Base-by-base conservation (phyloP, 2,113 vertebrate genomes). In the Cygnus buccinator region DNA sequence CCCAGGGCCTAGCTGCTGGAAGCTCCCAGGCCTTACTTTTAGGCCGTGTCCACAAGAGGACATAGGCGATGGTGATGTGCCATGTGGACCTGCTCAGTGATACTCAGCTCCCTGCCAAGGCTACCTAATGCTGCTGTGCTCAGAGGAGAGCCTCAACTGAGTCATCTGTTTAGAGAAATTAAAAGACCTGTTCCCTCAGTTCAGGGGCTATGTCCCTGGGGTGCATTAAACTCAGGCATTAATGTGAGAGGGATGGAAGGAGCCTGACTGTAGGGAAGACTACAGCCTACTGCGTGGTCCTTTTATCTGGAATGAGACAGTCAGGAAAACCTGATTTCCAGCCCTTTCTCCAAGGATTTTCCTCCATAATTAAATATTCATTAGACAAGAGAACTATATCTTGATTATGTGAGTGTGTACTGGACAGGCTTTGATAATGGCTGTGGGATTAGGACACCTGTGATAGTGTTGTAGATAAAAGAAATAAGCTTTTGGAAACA, bases 1-100 rank as follows among this genome's bases (percentile, higher is more conserved):
- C 11, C 15, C 18, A 21, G 23, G 18, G 46, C 35, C 14, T 25
- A 33, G 76, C 9, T 0, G 0, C 1, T 68, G 44, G 87, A 39
- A 23, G 2, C 8, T 86, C 41, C 23, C 14, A 71, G 71, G 5
- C 8, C 17, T 57, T 37, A 37, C 15, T 48, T 6, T 2, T 8
- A 26, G 74, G 35, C 8, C 65, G 14, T 16, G 18, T 43, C 9
- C 13, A 52, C 54, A 35, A 52, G 18, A 61, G 8, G 58, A 44
- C 7, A 3, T 8, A 58, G 41, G 23, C 23, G 48, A 26, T 9
- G 5, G 22, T 11, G 41, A 2, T 9, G 9, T 46, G 20, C 46
- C 20, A 21, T 10, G 13, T 15, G 79, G 29, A 39, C 17, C 28
- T 19, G 17, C 28, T 65, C 17, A 5, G 37, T 65, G 37, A 41